Evolutionary conservation across 2,113 vertebrate genomes (phyloP), one percentile per base, ranked within the genome.

Genomic region (Callopanchax toddi): DNA sequence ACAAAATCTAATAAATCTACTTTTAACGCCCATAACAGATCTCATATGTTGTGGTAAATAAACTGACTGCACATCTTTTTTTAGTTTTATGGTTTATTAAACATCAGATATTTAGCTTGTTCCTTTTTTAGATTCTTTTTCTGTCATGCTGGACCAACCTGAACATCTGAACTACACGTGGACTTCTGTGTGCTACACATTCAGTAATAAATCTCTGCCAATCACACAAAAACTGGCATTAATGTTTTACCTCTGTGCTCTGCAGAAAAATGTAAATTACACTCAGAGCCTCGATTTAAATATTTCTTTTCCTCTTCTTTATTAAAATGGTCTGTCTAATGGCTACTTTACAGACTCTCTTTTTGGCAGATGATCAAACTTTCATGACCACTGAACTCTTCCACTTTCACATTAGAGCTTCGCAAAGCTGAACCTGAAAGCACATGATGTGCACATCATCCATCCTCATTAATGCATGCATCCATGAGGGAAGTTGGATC

Each of bases 371-470:
- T 48, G 42, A 66, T 84, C 37, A 80, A 81, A 74, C 9, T 82
- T 79, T 85, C 21, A 85, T 80, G 66, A 74, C 34, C 61, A 63
- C 51, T 86, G 85, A 86, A 86, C 77, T 83, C 42, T 79, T 83
- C 70, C 45, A 44, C 69, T 82, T 86, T 85, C 59, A 71, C 71
- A 81, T 79, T 72, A 78, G 25, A 45, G 34, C 54, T 29, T 17
- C 34, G 34, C 74, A 71, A 81, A 78, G 78, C 64, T 34, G 48
- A 79, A 64, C 43, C 57, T 70, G 74, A 83, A 78, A 82, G 76
- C 78, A 76, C 82, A 81, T 17, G 62, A 79, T 61, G 74, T 60
- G 81, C 55, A 60, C 48, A 75, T 86, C 55, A 80, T 56, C 73
- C 50, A 18, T 43, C 71, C 73, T 82, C 74, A 86, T 89, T 84